phyloP scores from a whole-genome alignment of 1,140 invertebrate species.

The Dreissena rostriformis region DNA sequence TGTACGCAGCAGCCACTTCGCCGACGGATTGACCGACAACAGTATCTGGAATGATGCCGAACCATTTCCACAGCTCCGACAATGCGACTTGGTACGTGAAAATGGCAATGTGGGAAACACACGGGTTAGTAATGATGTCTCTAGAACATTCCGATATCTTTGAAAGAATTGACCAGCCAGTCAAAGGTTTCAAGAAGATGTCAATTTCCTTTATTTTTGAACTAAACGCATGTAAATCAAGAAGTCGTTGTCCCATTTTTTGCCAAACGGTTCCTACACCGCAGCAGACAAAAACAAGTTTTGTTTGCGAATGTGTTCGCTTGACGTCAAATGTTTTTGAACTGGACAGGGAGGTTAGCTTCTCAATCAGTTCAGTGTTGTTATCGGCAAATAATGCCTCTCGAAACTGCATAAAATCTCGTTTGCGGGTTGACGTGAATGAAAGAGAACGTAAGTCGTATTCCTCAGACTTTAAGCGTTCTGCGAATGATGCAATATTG shows the following conservation, averaged over 20 bases:
- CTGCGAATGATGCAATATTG: not conserved
- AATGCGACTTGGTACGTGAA: conserved; percentile 62
- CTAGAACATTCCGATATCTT: conserved; percentile 46
- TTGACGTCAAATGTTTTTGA: conserved; percentile 64
- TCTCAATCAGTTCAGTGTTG: no score
- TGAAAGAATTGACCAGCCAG: conserved; percentile 56
- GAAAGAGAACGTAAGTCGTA: not conserved
- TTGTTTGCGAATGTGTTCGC: conserved; percentile 64
- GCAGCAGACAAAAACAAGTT: conserved; percentile 24
- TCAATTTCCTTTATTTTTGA: conserved; percentile 61
- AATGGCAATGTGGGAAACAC: conserved; percentile 57
- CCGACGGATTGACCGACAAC: conserved; percentile 63
- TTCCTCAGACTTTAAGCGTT: not conserved
- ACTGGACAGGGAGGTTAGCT: no score
- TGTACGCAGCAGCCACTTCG: conserved; percentile 64
- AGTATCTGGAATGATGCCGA: conserved; percentile 39
- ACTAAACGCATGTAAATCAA: conserved; percentile 28
- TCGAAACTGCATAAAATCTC: no score
- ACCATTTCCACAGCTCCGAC: conserved; percentile 44
- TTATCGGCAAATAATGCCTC: no score
- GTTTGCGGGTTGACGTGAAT: no score
- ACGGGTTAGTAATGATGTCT: conserved; percentile 50
- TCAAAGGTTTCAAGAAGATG: conserved; percentile 39
- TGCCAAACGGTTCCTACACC: conserved; percentile 38
- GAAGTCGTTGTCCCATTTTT: conserved; percentile 19